A percentile compares a stretch with the other conserved stretches of the same genome.
phyloP scores from a whole-genome alignment of 2,797 vertebrate species.

The Alauda arvensis region DNA sequence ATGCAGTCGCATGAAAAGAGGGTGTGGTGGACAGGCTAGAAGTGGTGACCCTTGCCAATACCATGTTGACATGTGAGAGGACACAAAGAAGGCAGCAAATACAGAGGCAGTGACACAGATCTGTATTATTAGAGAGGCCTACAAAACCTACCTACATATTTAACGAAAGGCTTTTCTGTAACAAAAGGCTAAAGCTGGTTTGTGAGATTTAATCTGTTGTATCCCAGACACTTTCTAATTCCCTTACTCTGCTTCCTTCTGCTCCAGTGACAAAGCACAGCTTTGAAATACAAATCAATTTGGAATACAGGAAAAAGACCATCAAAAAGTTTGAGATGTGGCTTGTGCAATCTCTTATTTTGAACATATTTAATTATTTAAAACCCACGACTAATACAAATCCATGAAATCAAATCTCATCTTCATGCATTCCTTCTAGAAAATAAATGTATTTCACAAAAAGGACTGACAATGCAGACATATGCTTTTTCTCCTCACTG shows the following conservation, averaged over 20 bases:
- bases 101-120: background rate
- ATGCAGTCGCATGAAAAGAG: background rate
- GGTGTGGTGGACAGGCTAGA: background rate
- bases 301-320: background rate
- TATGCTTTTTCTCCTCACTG: background rate
- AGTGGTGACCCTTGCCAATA: constrained; percentile 12
- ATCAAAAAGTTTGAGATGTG: background rate
- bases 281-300: constrained; percentile 19
- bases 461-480: background rate
- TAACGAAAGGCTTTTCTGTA: background rate
- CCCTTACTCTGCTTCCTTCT: background rate
- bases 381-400: background rate
- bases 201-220: background rate
- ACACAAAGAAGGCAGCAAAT: constrained; percentile 16
- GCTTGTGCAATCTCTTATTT: background rate
- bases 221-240: background rate
- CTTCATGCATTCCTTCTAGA: background rate
- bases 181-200: constrained; percentile 3
- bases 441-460: background rate
- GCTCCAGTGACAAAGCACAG: background rate
- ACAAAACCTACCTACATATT: background rate
- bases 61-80: background rate
- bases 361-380: background rate
- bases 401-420: background rate
- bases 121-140: background rate